Evolutionary conservation across 2,888 invertebrate genomes (phyloP), one percentile per base, ranked within the genome.

Genomic region (Cantharis flavilabris): DNA sequence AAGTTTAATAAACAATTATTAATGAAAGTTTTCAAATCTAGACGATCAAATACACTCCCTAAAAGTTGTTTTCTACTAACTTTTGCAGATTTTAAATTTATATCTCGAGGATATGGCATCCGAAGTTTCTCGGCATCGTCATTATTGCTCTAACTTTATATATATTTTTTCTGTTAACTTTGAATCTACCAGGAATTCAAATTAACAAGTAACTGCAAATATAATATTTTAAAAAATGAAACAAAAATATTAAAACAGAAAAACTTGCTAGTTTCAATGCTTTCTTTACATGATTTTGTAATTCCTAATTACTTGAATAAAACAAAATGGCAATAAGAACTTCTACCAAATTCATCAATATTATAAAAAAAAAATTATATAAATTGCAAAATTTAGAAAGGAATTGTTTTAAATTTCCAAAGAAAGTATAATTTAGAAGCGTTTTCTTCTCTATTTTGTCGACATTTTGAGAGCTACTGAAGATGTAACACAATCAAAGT

Each of bases 401-500:
- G 2, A 49, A n/a, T n/a, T 49, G n/a, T 49, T 49, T 49, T n/a
- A 3, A n/a, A 49, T 49, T 49, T 49, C 7, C n/a, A n/a, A 49
- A n/a, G n/a, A 49, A n/a, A n/a, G 7, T n/a, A n/a, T n/a, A 49
- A 49, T 49, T n/a, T n/a, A 49, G 2, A n/a, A 28, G 13, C 30
- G 10, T 13, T 33, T 28, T 30, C n/a, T 20, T 73, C 9, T 28
- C 20, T 67, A 3, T 62, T 65, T 73, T 67, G 33, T 11, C 18
- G 16, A 76, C 72, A 69, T 71, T 76, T 76, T 76, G 62, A 63
- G 64, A 23, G 65, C 30, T 67, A 69, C 76, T 71, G 75, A 67
- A 71, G 30, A 70, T 72, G 73, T 76, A 76, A 80, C 79, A 77
- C 83, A 84, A 84, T 84, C 84, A 83, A 81, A 83, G 83, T 83